Base-by-base conservation (phyloP, 2,888 invertebrate species). In the Napeogenes inachia region DNA sequence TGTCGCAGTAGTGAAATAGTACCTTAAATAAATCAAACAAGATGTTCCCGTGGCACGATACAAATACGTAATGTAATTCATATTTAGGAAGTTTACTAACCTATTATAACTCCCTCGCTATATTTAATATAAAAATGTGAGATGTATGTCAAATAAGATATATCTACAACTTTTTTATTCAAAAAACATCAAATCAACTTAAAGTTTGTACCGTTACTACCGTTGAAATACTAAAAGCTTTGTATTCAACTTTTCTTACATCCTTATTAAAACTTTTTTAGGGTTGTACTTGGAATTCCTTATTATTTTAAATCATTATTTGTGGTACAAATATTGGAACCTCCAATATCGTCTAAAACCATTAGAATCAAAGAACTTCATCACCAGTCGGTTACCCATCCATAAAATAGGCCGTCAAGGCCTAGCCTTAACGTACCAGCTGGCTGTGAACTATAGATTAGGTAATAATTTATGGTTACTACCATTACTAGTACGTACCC, bases 41-140 rank as follows among this genome's bases (percentile, higher is more conserved):
- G 30, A 30, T 2, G 10, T 42, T 10, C 30, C 47, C 13, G 8
- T n/a, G n/a, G 47, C 4, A 5, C 13, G 57, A 67, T 67, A 68
- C 60, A 64, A 63, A 60, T 65, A 45, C 60, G 54, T 67, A 65
- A 60, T 13, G 54, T 58, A 53, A 65, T 63, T 63, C 63, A 60
- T 59, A 61, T 58, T 58, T 60, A 47, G 56, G 50, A 56, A 58
- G 60, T 61, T 60, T 58, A 55, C 57, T 21, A 30, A 3, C 50
- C 8, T 50, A 30, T 50, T 50, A 50, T 10, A 50, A 30, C 50
- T 30, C 10, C 10, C n/a, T 50, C 50, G 50, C 50, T 50, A 50
- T 50, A 30, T 50, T 50, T 50, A 50, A 50, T 50, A 50, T 21
- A 30, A 50, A 50, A 50, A 50, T 50, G 30, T 50, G 30, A 50